Base-by-base conservation (phyloP, 2,797 vertebrate species). In the Bradypodion pumilum region DNA sequence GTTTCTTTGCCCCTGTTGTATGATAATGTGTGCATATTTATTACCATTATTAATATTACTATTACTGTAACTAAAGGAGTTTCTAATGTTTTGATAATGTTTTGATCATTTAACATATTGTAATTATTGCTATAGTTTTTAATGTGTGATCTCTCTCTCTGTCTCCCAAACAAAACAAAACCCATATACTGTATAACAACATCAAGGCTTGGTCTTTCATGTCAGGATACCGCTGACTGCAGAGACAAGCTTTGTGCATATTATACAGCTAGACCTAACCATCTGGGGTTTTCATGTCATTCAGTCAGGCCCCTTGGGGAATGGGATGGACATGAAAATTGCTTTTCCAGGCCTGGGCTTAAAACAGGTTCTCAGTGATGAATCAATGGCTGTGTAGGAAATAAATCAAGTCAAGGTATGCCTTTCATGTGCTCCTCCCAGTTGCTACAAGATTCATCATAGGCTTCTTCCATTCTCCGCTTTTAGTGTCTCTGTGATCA, bases 381-480 rank as follows among this genome's bases (percentile, higher is more conserved):
- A 49, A 69, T 80, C 81, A 80, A 49, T 56, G 75, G 49, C 52
- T 63, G 27, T 40, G 29, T 49, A 62, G 21, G 56, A 52, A 84
- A 80, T 76, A 80, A 80, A 86, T 52, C 66, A 63, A 76, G 65
- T 62, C 62, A 35, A 62, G 42, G 32, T 69, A 75, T 80, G 82
- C 40, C 52, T 79, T 74, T 40, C 32, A 52, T 23, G 35, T 62
- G 2, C 32, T 65, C 35, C 42, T 79, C 42, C 23, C 80, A 62
- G 60, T 82, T 68, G 32, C 70, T 74, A 59, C 59, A 68, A 32
- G 25, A 37, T 46, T 69, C 32, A 8, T 25, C 74, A 49, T 73
- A 49, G 74, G 52, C 52, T 59, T 63, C 78, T 69, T 76, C 52
- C 32, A 65, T 44, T 29, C 29, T 32, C 19, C 19, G 42, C 21